Percentiles rank a stretch among this genome's conserved stretches.
These are phyloP conservation scores for Bungarus multicinctus DNA, from an alignment of 2,113 vertebrate species.

Conservation along the genomic window DNA sequence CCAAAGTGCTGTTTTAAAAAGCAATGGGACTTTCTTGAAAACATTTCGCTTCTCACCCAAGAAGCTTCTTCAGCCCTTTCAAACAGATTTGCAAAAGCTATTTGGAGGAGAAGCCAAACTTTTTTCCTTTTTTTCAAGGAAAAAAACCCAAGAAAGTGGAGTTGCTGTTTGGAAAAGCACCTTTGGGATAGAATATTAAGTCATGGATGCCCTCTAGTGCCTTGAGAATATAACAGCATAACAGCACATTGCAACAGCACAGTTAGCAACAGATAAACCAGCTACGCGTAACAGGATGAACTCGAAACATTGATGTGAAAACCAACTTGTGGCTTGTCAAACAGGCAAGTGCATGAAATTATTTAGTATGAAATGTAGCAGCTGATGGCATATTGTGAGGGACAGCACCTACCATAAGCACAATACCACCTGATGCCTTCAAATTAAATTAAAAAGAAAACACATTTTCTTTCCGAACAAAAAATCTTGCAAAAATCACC, in stretches of 20 bases:
- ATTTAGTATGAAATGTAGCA: not conserved
- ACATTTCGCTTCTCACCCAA: no score
- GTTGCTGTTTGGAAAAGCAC: not conserved
- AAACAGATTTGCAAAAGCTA: not conserved
- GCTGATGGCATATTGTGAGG: not conserved
- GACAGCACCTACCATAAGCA: not conserved
- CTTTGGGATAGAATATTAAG: not conserved
- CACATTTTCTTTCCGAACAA: not conserved
- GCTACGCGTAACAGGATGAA: not conserved
- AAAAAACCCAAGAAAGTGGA: no score
- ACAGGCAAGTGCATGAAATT: not conserved
- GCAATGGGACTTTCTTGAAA: no score
- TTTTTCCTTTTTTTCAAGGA: not conserved
- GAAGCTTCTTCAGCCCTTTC: no score
- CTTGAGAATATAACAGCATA: not conserved
- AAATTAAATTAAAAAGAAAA: not conserved
- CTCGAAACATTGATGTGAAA: not conserved
- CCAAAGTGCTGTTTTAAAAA: no score
- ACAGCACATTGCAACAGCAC: not conserved
- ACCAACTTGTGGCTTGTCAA: slow-evolving; percentile 7
- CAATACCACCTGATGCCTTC: not conserved
- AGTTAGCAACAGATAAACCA: not conserved
- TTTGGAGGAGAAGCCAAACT: not conserved
- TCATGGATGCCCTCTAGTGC: not conserved
- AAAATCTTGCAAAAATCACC: not conserved